These are phyloP conservation scores for Zhuqinia jingwanae DNA, from an alignment of 2,888 invertebrate species.

Conservation along the genomic window DNA sequence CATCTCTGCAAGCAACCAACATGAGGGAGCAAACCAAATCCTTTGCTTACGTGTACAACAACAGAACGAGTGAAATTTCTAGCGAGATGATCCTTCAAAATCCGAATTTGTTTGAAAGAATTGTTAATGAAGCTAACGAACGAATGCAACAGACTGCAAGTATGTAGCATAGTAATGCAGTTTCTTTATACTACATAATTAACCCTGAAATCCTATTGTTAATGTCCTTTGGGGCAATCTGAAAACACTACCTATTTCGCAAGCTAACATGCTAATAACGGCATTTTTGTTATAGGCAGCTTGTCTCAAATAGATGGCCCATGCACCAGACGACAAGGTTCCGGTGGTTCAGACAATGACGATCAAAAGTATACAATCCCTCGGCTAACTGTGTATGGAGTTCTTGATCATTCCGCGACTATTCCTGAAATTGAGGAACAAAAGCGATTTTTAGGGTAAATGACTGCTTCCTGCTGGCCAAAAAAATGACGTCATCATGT, in stretches of 20 bases:
- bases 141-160: conserved; percentile 66
- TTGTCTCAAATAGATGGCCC: conserved; percentile 41
- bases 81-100: conserved; percentile 14
- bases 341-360: conserved; percentile 58
- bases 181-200: no score
- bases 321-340: conserved; percentile 47
- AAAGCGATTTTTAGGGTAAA: conserved; percentile 76
- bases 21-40: conserved; percentile 67
- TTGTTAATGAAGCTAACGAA: conserved; percentile 68
- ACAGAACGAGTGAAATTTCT: conserved; percentile 57
- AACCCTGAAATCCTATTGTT: no score
- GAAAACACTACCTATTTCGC: no score
- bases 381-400: conserved; percentile 74
- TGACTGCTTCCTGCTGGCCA: not conserved
- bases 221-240: conserved; percentile 21
- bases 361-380: conserved; percentile 59
- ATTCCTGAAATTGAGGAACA: conserved; percentile 66
- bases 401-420: conserved; percentile 74
- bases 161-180: conserved; percentile 53
- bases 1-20: conserved; percentile 24
- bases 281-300: conserved; percentile 50
- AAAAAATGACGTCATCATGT: not conserved
- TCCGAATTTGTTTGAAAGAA: conserved; percentile 45
- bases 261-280: no score
- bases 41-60: conserved; percentile 76